Base-by-base conservation (phyloP, 2,797 vertebrate genomes). In the Sphaeramia orbicularis region DNA sequence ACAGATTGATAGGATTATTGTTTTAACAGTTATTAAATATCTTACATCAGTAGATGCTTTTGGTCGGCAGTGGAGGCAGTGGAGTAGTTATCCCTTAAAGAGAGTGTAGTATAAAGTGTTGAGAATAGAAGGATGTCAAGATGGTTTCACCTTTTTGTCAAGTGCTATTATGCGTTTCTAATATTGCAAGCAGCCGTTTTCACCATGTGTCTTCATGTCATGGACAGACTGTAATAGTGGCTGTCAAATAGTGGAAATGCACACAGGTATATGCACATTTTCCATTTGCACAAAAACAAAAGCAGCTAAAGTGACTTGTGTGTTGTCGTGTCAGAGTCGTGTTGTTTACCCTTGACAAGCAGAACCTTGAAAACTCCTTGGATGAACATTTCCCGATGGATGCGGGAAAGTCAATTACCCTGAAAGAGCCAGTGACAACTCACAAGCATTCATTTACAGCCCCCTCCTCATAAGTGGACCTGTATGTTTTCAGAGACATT, bases 351-450 rank as follows among this genome's bases (percentile, higher is more conserved):
- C 62, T n/a, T 56, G 7, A n/a, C 70, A 41, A 71, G 63, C 71
- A 77, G 62, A 84, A 84, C 72, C 74, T 82, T 82, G 70, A 81
- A 80, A 82, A 71, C 59, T 62, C 72, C n/a, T 74, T 50, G 70
- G 45, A 63, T 42, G 49, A 47, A 77, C 50, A 36, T 58, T 53
- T 72, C 80, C 49, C 32, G 2, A 13, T 13, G 41, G 52, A 57
- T 6, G 7, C 40, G 38, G 36, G 44, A 54, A 70, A 74, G 48
- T 73, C 42, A 73, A 21, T 80, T 65, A 82, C 58, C 61, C 48
- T 27, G 49, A 73, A 81, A 83, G 51, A 54, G 44, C 36, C 21
- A 41, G 12, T 21, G 7, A n/a, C 3, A 16, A 55, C 66, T 72
- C 58, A 69, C 15, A 66, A 52, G 60, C 52, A 56, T 43, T 73